A percentile compares a stretch with the other conserved stretches of the same genome.
Evolutionary conservation across 2,888 invertebrate genomes (phyloP).

Genomic region (Dasypolia templi): DNA sequence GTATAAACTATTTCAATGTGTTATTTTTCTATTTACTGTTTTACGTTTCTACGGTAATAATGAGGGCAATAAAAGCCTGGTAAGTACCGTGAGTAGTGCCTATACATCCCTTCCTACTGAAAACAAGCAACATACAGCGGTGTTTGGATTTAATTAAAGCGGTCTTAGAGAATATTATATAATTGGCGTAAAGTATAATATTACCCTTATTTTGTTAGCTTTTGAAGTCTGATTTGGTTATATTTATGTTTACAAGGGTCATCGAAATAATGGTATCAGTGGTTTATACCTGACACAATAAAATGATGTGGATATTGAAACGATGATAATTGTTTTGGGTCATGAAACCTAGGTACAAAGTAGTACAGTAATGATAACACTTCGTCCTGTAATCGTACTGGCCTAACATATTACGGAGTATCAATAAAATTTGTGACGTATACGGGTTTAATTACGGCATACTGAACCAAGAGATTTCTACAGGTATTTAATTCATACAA

Average conservation of each 20-base stretch:
- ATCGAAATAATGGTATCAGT: not conserved
- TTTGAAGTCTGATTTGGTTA: slow-evolving; percentile 17
- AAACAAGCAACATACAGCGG: slow-evolving; percentile 63
- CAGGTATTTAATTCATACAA: not conserved
- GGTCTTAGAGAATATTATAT: slow-evolving; percentile 74
- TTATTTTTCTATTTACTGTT: slow-evolving; percentile 21
- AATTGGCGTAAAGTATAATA: slow-evolving; percentile 71
- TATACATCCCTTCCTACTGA: slow-evolving; percentile 22
- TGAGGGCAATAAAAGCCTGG: slow-evolving; percentile 20
- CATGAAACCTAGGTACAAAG: not conserved
- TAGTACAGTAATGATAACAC: too few relatives aligned
- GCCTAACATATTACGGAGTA: not conserved
- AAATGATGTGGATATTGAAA: not conserved
- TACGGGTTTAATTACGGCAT: not conserved
- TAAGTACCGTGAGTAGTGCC: not conserved
- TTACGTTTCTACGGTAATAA: slow-evolving; percentile 33
- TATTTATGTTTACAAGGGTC: slow-evolving; percentile 7
- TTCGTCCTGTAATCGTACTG: not conserved
- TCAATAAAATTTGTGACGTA: not conserved
- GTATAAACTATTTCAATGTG: too few relatives aligned
- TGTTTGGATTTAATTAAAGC: slow-evolving; percentile 76
- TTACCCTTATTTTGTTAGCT: slow-evolving; percentile 57
- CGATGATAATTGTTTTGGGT: not conserved
- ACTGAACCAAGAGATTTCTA: not conserved
- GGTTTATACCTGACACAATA: not conserved